Conservation (phyloP, 2,888 invertebrate species). For the Drosophila leonis region DNA sequence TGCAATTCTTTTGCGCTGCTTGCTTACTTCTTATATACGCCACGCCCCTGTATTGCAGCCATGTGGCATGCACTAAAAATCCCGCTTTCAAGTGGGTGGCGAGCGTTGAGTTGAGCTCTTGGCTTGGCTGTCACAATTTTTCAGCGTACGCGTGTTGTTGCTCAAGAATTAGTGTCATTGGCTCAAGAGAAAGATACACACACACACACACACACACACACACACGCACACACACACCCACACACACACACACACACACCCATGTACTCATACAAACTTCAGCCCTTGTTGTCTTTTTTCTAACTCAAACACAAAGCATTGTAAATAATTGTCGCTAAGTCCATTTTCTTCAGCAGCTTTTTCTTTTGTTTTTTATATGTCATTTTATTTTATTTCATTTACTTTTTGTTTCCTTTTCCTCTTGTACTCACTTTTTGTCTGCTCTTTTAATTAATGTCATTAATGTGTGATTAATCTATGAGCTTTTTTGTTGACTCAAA, state of each 20-base stretch:
- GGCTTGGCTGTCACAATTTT: constrained; percentile 35
- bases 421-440: constrained; percentile 1
- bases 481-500: not conserved
- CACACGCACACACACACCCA: constrained; percentile 6
- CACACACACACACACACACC: not conserved
- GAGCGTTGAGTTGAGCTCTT: constrained; percentile 3
- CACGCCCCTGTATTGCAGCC: constrained; percentile 60
- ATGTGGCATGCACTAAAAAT: constrained; percentile 50
- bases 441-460: constrained; percentile 45
- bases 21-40: constrained; percentile 38
- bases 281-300: constrained; percentile 29
- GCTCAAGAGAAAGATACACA: constrained; percentile 38
- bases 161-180: constrained; percentile 63
- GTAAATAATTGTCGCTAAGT: constrained; percentile 46
- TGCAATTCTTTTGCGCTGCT: constrained; percentile 54
- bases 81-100: constrained; percentile 19
- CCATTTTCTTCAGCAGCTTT: constrained; percentile 32
- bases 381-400: constrained; percentile 2
- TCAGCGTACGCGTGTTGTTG: constrained; percentile 39
- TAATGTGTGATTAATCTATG: constrained; percentile 31
- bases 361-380: constrained; percentile 9
- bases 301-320: constrained; percentile 36
- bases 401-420: constrained; percentile 6
- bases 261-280: constrained; percentile 3
- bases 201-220: constrained; percentile 1